These are phyloP conservation scores for Toxostoma redivivum DNA, from an alignment of 2,113 vertebrate species.

Conservation along the genomic window DNA sequence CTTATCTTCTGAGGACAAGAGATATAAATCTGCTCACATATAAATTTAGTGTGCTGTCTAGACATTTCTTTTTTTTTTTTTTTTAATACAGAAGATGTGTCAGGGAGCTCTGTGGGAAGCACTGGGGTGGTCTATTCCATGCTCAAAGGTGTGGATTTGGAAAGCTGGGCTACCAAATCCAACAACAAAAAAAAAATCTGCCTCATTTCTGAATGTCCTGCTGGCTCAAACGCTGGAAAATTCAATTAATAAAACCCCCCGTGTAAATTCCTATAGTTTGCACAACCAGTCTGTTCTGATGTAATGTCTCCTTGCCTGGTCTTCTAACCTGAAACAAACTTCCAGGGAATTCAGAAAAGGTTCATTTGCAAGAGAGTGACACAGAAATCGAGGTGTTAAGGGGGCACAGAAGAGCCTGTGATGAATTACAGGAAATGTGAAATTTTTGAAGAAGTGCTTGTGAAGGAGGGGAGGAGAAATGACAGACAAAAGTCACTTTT, in stretches of 20 bases:
- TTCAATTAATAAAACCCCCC: background rate
- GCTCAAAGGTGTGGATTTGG: background rate
- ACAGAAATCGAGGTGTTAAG: background rate
- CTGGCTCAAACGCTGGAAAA: background rate
- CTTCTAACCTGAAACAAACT: background rate
- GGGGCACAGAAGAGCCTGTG: background rate
- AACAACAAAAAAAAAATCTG: background rate
- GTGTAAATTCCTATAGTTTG: background rate
- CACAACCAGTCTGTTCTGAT: background rate
- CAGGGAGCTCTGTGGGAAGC: background rate
- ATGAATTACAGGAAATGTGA: background rate
- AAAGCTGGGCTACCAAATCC: background rate
- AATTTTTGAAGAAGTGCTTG: background rate
- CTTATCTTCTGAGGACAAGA: conserved; percentile 32
- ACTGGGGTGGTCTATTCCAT: background rate
- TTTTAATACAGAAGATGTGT: background rate
- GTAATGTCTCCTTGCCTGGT: background rate
- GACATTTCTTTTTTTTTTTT: background rate
- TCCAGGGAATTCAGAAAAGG: background rate
- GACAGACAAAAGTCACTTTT: background rate
- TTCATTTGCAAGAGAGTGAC: background rate
- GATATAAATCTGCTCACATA: conserved; percentile 29
- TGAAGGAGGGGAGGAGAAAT: background rate
- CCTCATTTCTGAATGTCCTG: background rate
- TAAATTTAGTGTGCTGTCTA: background rate